Base-by-base conservation (phyloP, 1,140 invertebrate species). In the Asobara japonica region DNA sequence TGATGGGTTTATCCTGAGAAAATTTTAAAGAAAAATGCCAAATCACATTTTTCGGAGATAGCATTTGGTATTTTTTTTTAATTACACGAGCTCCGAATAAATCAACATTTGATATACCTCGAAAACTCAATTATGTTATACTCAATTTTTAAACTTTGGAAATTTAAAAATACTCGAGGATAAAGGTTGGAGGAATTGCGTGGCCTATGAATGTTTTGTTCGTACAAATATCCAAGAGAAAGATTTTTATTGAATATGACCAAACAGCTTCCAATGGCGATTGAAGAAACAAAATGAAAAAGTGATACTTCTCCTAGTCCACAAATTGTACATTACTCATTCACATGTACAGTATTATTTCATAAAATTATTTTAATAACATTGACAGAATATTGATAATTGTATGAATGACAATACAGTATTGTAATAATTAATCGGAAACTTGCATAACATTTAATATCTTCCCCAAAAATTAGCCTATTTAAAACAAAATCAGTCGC, bases 341-440 rank as follows among this genome's bases (percentile, higher is more conserved):
- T n/a, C 51, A 56, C 22, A 56, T 56, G 51, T 81, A 81, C 76
- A 83, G 76, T 84, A 83, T 82, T 79, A 79, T 79, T 82, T 78
- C 69, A 66, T 78, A 30, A 78, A 75, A 76, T 78, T 74, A 78
- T 80, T 82, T 78, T 79, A 76, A 77, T 80, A 75, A 75, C 48
- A 74, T 79, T 71, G 76, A 56, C 60, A 29, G 51, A 65, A 64
- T 71, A 45, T 36, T 65, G 62, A 56, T 56, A 56, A 22, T 25
- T 56, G 51, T 56, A 56, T 27, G 51, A 56, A 56, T 56, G 51
- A 56, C 51, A 56, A 56, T 56, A 56, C 51, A 25, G 51, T 56
- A 56, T 56, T 56, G 20, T 56, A 56, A 56, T 56, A 27, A 56
- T 25, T 3, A 56, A 25, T 25, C 7, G 25, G 11, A 18, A 27